Base-by-base conservation (phyloP, 2,888 invertebrate species). In the Lasioglossum oenotherae region DNA sequence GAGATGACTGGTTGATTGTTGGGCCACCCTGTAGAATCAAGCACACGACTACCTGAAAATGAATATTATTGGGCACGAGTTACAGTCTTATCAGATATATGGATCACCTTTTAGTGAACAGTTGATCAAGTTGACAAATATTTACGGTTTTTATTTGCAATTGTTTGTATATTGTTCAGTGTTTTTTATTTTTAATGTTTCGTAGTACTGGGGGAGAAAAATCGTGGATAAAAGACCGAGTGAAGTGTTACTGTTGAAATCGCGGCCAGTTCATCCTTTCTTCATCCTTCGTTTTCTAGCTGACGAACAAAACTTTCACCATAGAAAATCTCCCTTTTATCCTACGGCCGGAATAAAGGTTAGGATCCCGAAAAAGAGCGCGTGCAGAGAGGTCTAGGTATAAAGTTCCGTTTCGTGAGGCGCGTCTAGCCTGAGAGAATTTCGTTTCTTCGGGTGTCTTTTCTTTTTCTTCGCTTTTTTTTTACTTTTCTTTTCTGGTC, bases 271-370 rank as follows among this genome's bases (percentile, higher is more conserved):
- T 4, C 27, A 12, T 73, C 19, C 31, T 10, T 46, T 19, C 46
- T 10, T 49, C 12, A 73, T 27, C 23, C 35, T 35, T 27, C 19
- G 41, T 46, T 46, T 27, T 19, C 27, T 14, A 46, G 73, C 10
- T 3, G 4, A 1, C 46, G 73, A 4, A 27, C 41, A 60, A 76
- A 76, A 76, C 27, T 44, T 64, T 27, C 35, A 16, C 67, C 27
- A 27, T n/a, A 41, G 75, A 60, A 76, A 76, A 60, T 27, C 60
- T 16, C 8, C 60, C 60, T 31, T 64, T 76, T 64, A 27, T 46
- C 41, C 41, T 53, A 10, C 23, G 23, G 38, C 1, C 12, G 27
- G 8, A 0, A 12, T 27, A 60, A 53, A 74, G 80, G 73, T 74
- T 67, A 74, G 35, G 27, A 60, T 75, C 60, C 35, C 6, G 16